These are phyloP conservation scores for Zosterops lateralis DNA, from an alignment of 2,113 vertebrate genomes.

Conservation along the genomic window DNA sequence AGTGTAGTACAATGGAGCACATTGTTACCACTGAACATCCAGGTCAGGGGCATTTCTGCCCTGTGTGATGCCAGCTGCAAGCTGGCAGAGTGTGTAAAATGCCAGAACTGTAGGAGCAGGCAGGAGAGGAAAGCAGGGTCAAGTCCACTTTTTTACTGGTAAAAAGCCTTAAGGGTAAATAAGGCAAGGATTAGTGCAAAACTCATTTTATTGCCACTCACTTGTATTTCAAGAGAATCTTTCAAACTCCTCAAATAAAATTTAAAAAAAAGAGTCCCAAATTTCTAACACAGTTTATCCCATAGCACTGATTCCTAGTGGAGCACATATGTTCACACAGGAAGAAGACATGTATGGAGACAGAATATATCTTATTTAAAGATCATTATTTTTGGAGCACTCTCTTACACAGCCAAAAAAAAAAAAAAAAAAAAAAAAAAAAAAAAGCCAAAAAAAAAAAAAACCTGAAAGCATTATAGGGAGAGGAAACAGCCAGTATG, in stretches of 20 bases:
- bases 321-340: neutral
- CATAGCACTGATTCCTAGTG: neutral
- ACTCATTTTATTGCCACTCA: neutral
- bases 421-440: neutral
- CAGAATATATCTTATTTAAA: neutral
- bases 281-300: neutral
- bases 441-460: no score
- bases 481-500: neutral
- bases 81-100: neutral
- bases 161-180: neutral
- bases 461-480: neutral
- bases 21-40: neutral
- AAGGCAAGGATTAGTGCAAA: neutral
- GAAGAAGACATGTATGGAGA: neutral
- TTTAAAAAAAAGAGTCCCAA: neutral
- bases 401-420: neutral
- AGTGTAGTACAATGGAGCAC: neutral
- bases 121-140: neutral
- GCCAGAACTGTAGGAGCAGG: neutral
- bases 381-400: neutral
- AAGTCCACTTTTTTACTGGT: neutral
- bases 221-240: neutral
- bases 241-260: neutral
- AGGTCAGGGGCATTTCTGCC: neutral
- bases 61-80: neutral